Evolutionary conservation across 1,140 invertebrate species (phyloP), one percentile per base, ranked within the genome.

Genomic region (Diorhabda elongata): DNA sequence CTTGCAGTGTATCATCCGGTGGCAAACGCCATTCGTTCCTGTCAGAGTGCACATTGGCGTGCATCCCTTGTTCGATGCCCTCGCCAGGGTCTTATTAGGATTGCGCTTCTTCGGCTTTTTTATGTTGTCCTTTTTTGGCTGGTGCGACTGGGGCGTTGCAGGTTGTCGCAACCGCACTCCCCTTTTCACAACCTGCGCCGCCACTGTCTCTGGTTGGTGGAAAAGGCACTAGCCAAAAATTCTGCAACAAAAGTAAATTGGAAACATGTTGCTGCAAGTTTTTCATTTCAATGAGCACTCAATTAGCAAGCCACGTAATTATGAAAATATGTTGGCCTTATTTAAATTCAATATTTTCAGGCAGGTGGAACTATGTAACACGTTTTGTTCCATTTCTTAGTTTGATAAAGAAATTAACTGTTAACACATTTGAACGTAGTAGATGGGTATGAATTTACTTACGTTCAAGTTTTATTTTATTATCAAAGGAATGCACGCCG

Each of bases 1-100:
- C 92, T 83, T 94, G 92, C 74, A 94, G 87, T 73, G 92, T 93
- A 85, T 94, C 92, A 84, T 94, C 92, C 74, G 91, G 92, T 81
- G 91, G 91, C 81, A 93, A 84, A 82, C 91, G 90, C 92, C 92
- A 93, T 77, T 91, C 92, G 77, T 88, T 89, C 80, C 90, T 89
- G 85, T 93, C 91, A 81, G 91, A 84, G 83, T 89, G 88, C 78
- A 90, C 88, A 87, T 90, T 91, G 84, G 90, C 89, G 86, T 93
- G 91, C 91, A 93, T 93, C 82, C 81, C 83, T 52, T n/a, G 6
- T 52, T n/a, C 4, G 47, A 52, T 76, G 64, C 69, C 69, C 71
- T 69, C 77, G 75, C 74, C 73, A 59, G 68, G 45, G 56, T 69
- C 73, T 66, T 71, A 44, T 60, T 71, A 58, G 60, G 61, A 63